Evolutionary conservation across 2,797 vertebrate species (phyloP), one percentile per base, ranked within the genome.

Genomic region (Gambusia yucatana): DNA sequence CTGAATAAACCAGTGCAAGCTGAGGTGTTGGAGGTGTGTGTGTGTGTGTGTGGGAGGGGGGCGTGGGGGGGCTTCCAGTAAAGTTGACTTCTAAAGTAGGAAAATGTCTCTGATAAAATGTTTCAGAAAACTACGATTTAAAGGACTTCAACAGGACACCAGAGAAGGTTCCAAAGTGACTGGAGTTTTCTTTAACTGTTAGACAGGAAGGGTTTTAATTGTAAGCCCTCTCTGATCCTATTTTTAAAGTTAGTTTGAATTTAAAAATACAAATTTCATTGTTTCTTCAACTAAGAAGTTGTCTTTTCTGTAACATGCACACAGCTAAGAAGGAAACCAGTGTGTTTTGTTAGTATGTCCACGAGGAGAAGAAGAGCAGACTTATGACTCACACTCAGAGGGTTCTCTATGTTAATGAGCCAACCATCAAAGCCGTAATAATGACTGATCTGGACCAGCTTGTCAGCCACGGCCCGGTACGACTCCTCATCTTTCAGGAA

Each of bases 391-490:
- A 99, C 98, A 2, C 96, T 98, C 85, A 99, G 95, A 0, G 30
- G 0, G 84, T 98, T 99, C 93, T 99, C 98, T 0, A 99, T 96
- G 94, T 99, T 99, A 76, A 99, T 48, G 43, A 99, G 95, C 98
- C 98, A 99, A 78, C 98, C 98, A 0, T 99, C 98, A 0, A 99
- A 99, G 65, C 89, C 82, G 17, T 96, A 97, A 73, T 89, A 96
- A 88, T 93, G 92, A 52, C 97, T 96, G 0, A 99, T 95, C 83
- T 94, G 95, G n/a, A 97, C 97, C 16, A 99, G 95, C 87, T 96
- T 96, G 69, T 97, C 91, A 0, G 97, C 97, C 57, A 97, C 97
- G 0, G 91, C 77, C 0, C 84, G 86, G 63, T 96, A 98, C 0
- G 96, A 93, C 84, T 96, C 95, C 84, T 96, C 95, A 0, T 95